Conservation (phyloP, 2,113 vertebrate species). For the Sisor rabdophorus region DNA sequence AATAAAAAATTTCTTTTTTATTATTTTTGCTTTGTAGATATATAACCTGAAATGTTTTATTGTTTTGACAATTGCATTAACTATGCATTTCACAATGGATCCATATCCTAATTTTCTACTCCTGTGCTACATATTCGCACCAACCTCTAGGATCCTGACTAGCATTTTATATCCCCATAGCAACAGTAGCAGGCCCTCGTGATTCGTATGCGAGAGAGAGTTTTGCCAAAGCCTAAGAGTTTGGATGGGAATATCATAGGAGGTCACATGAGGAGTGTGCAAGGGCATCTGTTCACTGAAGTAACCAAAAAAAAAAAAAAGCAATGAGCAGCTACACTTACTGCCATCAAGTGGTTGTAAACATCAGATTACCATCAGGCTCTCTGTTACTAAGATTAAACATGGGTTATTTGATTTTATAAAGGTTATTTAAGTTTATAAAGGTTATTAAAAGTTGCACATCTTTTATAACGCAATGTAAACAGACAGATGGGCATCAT, state of each 20-base stretch:
- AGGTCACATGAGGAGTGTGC: constrained; percentile 39
- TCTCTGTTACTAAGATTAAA: background rate
- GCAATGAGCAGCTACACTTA: constrained; percentile 16
- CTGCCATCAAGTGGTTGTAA: constrained; percentile 18
- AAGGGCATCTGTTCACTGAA: constrained; percentile 18
- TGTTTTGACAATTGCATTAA: background rate
- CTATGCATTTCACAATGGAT: constrained; percentile 13
- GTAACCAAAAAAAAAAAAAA: constrained; percentile 3
- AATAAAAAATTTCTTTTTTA: background rate
- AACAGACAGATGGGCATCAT: background rate
- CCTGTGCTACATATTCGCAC: constrained; percentile 58
- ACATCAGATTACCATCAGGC: background rate
- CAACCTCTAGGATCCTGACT: constrained; percentile 66
- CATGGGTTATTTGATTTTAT: background rate
- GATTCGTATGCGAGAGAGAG: constrained; percentile 72
- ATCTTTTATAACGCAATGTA: no score
- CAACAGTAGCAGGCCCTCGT: constrained; percentile 71
- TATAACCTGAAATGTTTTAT: no score
- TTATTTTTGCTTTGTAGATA: background rate
- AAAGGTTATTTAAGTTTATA: background rate
- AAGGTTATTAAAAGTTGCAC: background rate
- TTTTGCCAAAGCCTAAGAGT: constrained; percentile 69
- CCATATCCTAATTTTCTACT: constrained; percentile 22
- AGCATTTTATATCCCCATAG: constrained; percentile 74
- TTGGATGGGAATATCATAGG: constrained; percentile 56